Evolutionary conservation across 2,113 vertebrate species (phyloP), one percentile per base, ranked within the genome.

Genomic region (Alectura lathami): DNA sequence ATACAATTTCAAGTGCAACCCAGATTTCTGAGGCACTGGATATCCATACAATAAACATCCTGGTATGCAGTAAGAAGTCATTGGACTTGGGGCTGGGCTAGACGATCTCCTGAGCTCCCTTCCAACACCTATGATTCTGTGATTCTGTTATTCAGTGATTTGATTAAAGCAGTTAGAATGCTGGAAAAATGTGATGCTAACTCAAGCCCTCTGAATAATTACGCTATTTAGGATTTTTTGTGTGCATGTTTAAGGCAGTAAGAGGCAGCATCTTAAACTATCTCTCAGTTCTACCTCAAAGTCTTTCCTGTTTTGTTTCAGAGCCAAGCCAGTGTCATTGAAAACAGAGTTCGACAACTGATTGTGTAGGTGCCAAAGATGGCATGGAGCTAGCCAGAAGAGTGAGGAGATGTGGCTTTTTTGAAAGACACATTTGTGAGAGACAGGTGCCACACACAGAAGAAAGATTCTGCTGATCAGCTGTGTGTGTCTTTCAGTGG

Each of bases 271-370:
- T 50, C 15, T 75, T 89, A 89, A 89, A 67, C 32, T 32, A 26
- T 62, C 30, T 93, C 51, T 86, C 54, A 38, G 42, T 63, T 78
- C 17, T 81, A 86, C 56, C 73, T 78, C 69, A 38, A 26, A 0
- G 0, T 48, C 30, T 86, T 76, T 93, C 17, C 0, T 3, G 14
- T 57, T 85, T 83, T 91, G 67, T 88, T 91, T 96, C 40, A 32
- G 30, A 53, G 74, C 82, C 88, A 91, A 92, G 67, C 7, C 62
- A 85, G 8, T 2, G 45, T 85, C 82, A 94, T 85, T 96, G 91
- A 96, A 87, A 94, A 94, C 67, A 91, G 67, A 93, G 92, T 95
- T 96, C 92, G 94, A 76, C 82, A 76, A 85, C 63, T 91, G 88
- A 89, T 85, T 85, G 78, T 93, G n/a, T 72, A 85, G 40, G 78